Base-by-base conservation (phyloP, 92 coral and sea anemone species). In the Nematostella vectensis region DNA sequence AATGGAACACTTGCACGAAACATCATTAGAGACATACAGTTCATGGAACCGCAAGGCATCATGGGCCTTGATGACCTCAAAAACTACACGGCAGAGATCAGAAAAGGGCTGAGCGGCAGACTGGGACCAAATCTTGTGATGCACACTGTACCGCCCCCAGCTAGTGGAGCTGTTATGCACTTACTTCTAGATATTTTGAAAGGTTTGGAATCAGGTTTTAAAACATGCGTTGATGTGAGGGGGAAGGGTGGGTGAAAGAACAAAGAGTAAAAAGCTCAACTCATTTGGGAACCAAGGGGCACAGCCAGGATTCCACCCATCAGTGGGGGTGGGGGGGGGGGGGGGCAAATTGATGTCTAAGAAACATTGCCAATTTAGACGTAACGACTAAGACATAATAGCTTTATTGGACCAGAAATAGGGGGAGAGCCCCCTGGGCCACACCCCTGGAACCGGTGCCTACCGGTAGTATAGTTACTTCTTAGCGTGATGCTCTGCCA, bases 131-230 rank as follows among this genome's bases (percentile, higher is more conserved):
- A 70, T 20, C 67, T 64, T 50, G 72, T 26, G 2, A 70, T 83
- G 76, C 76, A 83, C 56, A 78, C 87, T 13, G 78, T 77, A 12
- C 82, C 88, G 0, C 83, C 96, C 18, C 87, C 96, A 1, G 38
- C 96, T 12, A 88, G 96, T 72, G 96, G 96, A 4, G 65, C 88
- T 4, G 79, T 85, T 58, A 64, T 88, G 68, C 60, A 72, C 30
- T 60, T 88, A 59, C 73, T 88, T 3, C 58, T 88, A 49, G 83
- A 88, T 47, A 83, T 88, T 51, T 65, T 88, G 13, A 79, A 78
- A 88, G 96, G 96, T 88, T 12, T n/a, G n/a, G 2, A 63, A 20
- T 18, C 21, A 3, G 3, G 6, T 16, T 37, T n/a, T 37, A 37
- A 37, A 9, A 9, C 9, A 37, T 9, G 43, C n/a, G 10, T 9